These are phyloP conservation scores for Scarus forsteni DNA, from an alignment of 2,797 vertebrate genomes.

Conservation along the genomic window DNA sequence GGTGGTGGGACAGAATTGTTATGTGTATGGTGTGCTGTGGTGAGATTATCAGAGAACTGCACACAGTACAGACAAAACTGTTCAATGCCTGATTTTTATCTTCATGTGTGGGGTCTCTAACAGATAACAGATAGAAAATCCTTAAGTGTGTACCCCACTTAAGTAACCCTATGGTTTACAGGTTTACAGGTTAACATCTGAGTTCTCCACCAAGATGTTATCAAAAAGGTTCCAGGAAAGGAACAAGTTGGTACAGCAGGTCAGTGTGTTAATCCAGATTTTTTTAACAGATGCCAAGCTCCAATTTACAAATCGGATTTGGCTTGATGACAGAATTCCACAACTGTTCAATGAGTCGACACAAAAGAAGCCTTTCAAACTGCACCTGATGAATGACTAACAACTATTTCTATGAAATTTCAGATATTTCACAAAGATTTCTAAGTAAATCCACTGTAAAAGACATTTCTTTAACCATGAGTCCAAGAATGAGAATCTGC, in stretches of 20 bases:
- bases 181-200: too few relatives aligned
- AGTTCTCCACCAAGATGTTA: slow-evolving; percentile 12
- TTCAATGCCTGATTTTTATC: too few relatives aligned
- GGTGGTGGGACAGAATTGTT: too few relatives aligned
- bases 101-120: too few relatives aligned
- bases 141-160: too few relatives aligned
- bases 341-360: neutral
- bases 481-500: slow-evolving; percentile 5
- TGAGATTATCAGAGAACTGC: too few relatives aligned
- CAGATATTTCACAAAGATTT: neutral
- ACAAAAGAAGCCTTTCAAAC: neutral
- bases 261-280: slow-evolving; percentile 43
- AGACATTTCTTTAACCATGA: too few relatives aligned
- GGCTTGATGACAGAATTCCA: slow-evolving; percentile 1
- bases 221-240: slow-evolving; percentile 17
- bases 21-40: too few relatives aligned
- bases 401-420: neutral
- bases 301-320: neutral
- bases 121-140: too few relatives aligned
- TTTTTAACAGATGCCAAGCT: slow-evolving; percentile 13
- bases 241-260: slow-evolving; percentile 27
- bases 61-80: too few relatives aligned
- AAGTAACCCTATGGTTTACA: neutral
- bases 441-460: neutral
- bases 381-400: neutral